Evolutionary conservation across 2,113 vertebrate species (phyloP), one percentile per base, ranked within the genome.

Genomic region (Muntiacus reevesi): DNA sequence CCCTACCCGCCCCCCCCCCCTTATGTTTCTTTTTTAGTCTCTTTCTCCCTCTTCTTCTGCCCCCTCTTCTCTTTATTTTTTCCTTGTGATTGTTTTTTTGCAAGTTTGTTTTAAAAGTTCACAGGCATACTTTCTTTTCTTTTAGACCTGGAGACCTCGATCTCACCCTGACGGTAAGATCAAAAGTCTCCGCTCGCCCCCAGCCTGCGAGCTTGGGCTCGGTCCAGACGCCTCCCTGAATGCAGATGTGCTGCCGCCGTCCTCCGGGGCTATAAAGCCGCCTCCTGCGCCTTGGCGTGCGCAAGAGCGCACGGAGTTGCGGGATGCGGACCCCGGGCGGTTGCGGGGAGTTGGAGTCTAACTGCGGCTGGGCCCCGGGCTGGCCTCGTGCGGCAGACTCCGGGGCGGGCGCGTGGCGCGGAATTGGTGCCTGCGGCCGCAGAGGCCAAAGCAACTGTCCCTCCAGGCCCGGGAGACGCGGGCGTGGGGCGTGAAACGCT

Each of bases 81-180:
- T 54, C 91, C 81, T 59, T 90, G 74, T 67, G 89, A 91, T 47
- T 97, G 95, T 89, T 36, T 36, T 50, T 45, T 95, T 94, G 86
- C 79, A 91, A 97, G 95, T 98, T 98, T 98, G 94, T 99, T 97
- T 98, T 92, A 93, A 93, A 98, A 98, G 95, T 98, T 97, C 98
- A 97, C 95, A 60, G 91, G 97, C 95, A 60, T 81, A 90, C 92
- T 87, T 85, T 94, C 95, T 96, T 92, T 79, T 94, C 93, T 93
- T 45, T 30, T 45, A 98, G 97, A 98, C 94, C 15, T 1, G 85
- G 93, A 96, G 98, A 98, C 98, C 98, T 97, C 93, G 98, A 95
- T 98, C 98, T 98, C 98, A 96, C 98, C 98, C 97, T 96, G 97
- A 98, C 98, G 99, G 99, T 99, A 99, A 99, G 99, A 98, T 98